phyloP scores from a whole-genome alignment of 1,140 invertebrate genomes.

The Rhynchophorus ferrugineus region DNA sequence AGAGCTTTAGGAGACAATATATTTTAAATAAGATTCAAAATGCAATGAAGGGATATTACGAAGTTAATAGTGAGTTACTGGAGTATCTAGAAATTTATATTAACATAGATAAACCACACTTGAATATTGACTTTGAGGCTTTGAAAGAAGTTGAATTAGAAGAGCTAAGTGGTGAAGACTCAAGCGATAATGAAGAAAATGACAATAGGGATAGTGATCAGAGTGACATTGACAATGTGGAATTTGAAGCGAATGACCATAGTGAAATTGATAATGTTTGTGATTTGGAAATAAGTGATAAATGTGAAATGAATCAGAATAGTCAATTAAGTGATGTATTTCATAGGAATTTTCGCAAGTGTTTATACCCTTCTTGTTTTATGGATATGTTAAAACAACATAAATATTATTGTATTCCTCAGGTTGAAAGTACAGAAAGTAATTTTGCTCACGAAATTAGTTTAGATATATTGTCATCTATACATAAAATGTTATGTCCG shows the following conservation, averaged over 20 bases:
- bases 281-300: constrained; percentile 18
- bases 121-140: constrained; percentile 7
- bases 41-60: constrained; percentile 55
- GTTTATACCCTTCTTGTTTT: constrained; percentile 51
- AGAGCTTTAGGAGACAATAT: constrained; percentile 44
- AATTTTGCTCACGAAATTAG: constrained; percentile 53
- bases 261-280: constrained; percentile 20
- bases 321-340: constrained; percentile 52
- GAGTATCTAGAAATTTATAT: constrained; percentile 45
- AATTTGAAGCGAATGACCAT: constrained; percentile 13
- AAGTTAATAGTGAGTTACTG: constrained; percentile 48
- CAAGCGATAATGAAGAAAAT: constrained; percentile 13
- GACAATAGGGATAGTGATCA: constrained; percentile 21
- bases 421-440: constrained; percentile 62
- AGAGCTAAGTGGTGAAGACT: constrained; percentile 6
- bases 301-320: constrained; percentile 4
- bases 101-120: constrained; percentile 16
- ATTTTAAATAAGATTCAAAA: constrained; percentile 51
- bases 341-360: constrained; percentile 53
- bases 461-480: constrained; percentile 55
- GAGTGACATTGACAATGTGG: constrained; percentile 16
- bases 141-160: background rate
- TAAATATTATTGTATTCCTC: constrained; percentile 58
- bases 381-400: constrained; percentile 59
- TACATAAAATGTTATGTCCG: constrained; percentile 51